Percentiles rank a stretch among this genome's conserved stretches.
phyloP scores from a whole-genome alignment of 2,113 vertebrate species.

The Cryptoleucopteryx plumbea region DNA sequence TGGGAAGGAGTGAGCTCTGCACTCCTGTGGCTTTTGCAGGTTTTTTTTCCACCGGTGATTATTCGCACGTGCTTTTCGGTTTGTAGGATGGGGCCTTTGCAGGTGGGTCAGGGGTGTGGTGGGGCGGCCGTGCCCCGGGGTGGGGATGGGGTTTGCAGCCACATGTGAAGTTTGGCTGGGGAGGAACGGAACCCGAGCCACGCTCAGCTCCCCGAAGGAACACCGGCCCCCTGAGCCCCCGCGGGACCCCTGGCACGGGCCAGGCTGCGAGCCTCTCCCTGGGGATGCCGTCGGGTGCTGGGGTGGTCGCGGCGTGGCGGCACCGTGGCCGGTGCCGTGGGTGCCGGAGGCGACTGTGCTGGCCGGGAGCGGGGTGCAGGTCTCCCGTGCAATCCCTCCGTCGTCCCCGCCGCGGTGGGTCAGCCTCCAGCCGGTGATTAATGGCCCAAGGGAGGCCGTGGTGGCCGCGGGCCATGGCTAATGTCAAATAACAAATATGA shows the following conservation, averaged over 20 bases:
- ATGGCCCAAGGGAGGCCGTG: slow-evolving; percentile 35
- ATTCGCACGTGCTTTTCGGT: not conserved
- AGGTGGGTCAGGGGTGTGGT: not conserved
- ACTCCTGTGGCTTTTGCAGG: not conserved
- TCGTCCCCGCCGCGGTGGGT: not conserved
- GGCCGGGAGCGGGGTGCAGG: not conserved
- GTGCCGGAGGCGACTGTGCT: not conserved
- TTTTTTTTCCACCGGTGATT: not conserved
- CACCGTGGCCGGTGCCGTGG: fast-evolving
- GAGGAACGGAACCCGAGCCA: not conserved
- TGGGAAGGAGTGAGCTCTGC: not conserved
- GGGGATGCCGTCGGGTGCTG: fast-evolving
- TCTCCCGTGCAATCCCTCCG: not conserved
- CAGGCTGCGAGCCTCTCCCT: not conserved
- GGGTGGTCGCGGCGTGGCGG: fast-evolving
- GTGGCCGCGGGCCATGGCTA: slow-evolving; percentile 58
- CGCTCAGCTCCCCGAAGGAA: not conserved
- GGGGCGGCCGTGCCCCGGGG: not conserved
- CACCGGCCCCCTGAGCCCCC: not conserved
- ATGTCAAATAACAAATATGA: slow-evolving; percentile 65
- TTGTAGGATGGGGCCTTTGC: not conserved
- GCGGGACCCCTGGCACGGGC: fast-evolving
- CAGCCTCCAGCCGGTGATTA: slow-evolving; percentile 32
- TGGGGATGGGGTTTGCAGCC: not conserved
- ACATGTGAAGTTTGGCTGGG: not conserved